These are phyloP conservation scores for Wasmannia auropunctata DNA, from an alignment of 1,140 invertebrate species.

Conservation along the genomic window DNA sequence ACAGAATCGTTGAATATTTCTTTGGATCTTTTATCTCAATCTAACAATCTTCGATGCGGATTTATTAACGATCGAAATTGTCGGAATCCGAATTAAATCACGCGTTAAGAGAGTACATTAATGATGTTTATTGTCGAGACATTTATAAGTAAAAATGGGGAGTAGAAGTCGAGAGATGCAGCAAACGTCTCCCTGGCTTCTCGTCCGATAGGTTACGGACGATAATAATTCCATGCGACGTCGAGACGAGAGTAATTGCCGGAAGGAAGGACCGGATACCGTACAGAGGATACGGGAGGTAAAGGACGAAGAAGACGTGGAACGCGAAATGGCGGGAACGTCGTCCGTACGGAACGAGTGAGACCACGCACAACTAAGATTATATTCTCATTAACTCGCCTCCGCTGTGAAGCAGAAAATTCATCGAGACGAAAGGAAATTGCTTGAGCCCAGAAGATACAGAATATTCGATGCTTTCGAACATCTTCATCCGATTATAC, in stretches of 20 bases:
- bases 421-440: conserved; percentile 69
- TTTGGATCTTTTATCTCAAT: neutral
- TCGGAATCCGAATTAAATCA: neutral
- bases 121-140: conserved; percentile 44
- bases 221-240: conserved; percentile 68
- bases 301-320: conserved; percentile 50
- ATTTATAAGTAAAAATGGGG: neutral
- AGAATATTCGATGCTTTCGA: conserved; percentile 50
- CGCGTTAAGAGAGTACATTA: conserved; percentile 3
- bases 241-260: conserved; percentile 74
- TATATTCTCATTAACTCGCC: conserved; percentile 81
- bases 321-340: conserved; percentile 64
- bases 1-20: neutral
- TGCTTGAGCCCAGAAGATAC: conserved; percentile 39
- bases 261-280: conserved; percentile 70
- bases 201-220: conserved; percentile 44
- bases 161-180: neutral
- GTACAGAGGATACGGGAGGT: conserved; percentile 17
- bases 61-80: neutral
- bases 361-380: conserved; percentile 80
- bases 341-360: conserved; percentile 71
- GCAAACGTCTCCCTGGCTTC: conserved; percentile 1
- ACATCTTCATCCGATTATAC: conserved; percentile 5
- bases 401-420: conserved; percentile 63
- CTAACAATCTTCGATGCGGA: neutral